Base-by-base conservation (phyloP, 2,113 vertebrate genomes). In the Rhagologus leucostigma region DNA sequence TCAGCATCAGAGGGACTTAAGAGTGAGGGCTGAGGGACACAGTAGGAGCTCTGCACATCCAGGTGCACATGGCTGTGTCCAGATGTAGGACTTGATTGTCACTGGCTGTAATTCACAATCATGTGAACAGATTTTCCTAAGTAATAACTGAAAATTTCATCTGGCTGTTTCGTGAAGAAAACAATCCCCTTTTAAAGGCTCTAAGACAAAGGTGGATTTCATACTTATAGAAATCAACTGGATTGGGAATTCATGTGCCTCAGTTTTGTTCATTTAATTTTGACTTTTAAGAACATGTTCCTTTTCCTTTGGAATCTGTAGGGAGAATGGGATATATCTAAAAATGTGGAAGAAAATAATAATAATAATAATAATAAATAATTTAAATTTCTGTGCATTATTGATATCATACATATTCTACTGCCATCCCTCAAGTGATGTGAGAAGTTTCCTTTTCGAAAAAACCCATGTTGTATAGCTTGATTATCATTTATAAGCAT, bases 281-380 rank as follows among this genome's bases (percentile, higher is more conserved):
- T 56, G 33, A 53, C 24, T 79, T 84, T 75, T 37, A 93, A 79
- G 35, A 65, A 68, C 1, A 3, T 20, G 2, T 52, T 82, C 49
- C 22, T 84, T 84, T 87, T 89, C 24, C 56, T 68, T 77, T 75
- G 60, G 44, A 78, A 71, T 87, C 42, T 92, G 42, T 81, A 52
- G 27, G 26, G 19, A 60, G 79, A 90, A 89, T 39, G 20, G 7
- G 21, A 65, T 87, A 63, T 33, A 67, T 21, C 9, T 52, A 84
- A 76, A 46, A 88, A 63, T 3, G 2, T 7, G 70, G 20, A 65
- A 87, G 44, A 73, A 87, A 84, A 67, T 41, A 63, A 29, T 37
- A 5, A 41, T 52, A 63, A 49, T 32, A 49, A 27, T 27, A 6
- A 39, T 32, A 71, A 49, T 35, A 47, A 90, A 78, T 75, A 37